phyloP scores from a whole-genome alignment of 2,113 vertebrate genomes.

The Melanostigma gelatinosum region DNA sequence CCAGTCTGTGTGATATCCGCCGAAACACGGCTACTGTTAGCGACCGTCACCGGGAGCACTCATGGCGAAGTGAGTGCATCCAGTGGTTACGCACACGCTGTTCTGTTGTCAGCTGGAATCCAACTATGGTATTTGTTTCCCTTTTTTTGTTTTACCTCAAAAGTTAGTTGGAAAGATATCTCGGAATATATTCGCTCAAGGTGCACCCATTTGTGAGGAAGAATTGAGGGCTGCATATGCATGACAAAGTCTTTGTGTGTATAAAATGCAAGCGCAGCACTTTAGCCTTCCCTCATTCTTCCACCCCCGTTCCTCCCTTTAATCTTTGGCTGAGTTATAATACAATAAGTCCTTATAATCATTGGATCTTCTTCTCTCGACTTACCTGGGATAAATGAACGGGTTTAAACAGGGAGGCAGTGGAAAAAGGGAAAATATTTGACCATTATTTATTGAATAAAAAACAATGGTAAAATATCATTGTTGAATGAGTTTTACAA shows the following conservation, averaged over 20 bases:
- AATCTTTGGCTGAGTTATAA: constrained; percentile 72
- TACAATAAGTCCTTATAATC: constrained; percentile 74
- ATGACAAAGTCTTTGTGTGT: constrained; percentile 77
- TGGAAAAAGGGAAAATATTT: constrained; percentile 28
- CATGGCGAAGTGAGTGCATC: constrained; percentile 50
- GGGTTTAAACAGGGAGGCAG: constrained; percentile 24
- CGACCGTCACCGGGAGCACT: constrained; percentile 75
- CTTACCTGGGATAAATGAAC: constrained; percentile 60
- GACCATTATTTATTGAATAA: constrained; percentile 34
- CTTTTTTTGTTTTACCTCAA: constrained; percentile 72
- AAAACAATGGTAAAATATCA: constrained; percentile 24
- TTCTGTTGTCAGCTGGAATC: constrained; percentile 65
- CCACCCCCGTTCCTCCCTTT: constrained; percentile 67
- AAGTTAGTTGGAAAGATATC: constrained; percentile 74
- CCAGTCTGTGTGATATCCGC: constrained; percentile 83
- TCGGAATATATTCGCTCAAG: constrained; percentile 77
- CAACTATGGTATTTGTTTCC: neutral
- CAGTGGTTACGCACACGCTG: constrained; percentile 55
- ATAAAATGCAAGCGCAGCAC: constrained; percentile 76
- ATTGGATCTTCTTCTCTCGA: constrained; percentile 57
- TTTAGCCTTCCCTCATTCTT: constrained; percentile 71
- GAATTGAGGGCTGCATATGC: constrained; percentile 74
- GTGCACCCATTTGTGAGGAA: constrained; percentile 77
- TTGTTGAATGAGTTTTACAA: constrained; percentile 26
- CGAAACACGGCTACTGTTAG: constrained; percentile 59